Conservation (phyloP, 2,113 vertebrate species). For the Ciconia stormi region DNA sequence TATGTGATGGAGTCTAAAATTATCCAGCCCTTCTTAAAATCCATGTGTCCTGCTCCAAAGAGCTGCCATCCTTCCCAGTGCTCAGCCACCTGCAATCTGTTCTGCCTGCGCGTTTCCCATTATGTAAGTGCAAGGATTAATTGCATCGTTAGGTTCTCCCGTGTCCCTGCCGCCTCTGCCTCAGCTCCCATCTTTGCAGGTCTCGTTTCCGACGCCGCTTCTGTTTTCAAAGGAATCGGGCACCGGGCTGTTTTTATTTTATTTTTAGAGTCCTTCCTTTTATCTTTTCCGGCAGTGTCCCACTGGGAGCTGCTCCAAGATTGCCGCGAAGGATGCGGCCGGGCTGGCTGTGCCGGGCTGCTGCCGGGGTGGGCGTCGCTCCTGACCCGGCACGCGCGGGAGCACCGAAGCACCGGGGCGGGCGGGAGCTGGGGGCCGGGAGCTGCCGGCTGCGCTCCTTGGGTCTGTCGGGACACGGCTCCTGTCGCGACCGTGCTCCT, state of each 20-base stretch:
- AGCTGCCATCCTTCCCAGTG: constrained; percentile 30
- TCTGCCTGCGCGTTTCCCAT: constrained; percentile 3
- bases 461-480: accelerated
- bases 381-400: neutral
- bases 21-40: constrained; percentile 40
- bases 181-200: neutral
- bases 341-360: neutral
- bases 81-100: constrained; percentile 46
- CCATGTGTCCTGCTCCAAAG: constrained; percentile 38
- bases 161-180: neutral
- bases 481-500: accelerated
- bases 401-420: neutral
- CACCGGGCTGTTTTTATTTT: constrained; percentile 26
- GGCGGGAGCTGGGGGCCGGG: neutral
- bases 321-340: neutral
- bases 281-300: constrained; percentile 28
- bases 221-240: constrained; percentile 18
- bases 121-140: constrained; percentile 28
- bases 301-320: constrained; percentile 68
- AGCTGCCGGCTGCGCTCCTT: neutral
- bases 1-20: constrained; percentile 48
- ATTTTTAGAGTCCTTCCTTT: constrained; percentile 56
- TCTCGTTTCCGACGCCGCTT: neutral
- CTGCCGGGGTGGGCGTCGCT: neutral
- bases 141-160: constrained; percentile 9